Evolutionary conservation across 2,113 vertebrate genomes (phyloP).

Genomic region (Lates calcarifer): DNA sequence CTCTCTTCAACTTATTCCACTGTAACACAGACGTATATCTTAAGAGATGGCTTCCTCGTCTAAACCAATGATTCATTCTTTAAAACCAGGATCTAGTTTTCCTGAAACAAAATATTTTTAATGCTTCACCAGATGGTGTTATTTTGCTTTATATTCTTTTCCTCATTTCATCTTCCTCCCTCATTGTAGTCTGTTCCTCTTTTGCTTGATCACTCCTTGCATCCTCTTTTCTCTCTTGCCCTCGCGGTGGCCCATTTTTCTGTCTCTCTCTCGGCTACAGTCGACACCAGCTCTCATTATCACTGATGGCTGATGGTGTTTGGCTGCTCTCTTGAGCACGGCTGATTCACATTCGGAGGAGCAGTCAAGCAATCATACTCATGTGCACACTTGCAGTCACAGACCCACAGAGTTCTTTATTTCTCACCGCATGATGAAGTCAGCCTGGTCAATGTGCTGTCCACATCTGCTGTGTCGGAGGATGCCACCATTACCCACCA

Average conservation of each 20-base stretch:
- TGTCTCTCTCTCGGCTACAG: slow-evolving; percentile 6
- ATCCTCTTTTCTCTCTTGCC: slow-evolving; percentile 22
- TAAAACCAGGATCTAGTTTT: not conserved
- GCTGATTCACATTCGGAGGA: slow-evolving; percentile 8
- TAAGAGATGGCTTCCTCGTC: too few species aligned
- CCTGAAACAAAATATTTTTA: not conserved
- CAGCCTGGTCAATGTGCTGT: slow-evolving; percentile 90
- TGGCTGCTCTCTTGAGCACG: slow-evolving; percentile 8
- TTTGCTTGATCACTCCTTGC: slow-evolving; percentile 10
- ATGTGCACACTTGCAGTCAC: not conserved
- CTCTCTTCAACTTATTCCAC: too few species aligned
- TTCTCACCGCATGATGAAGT: slow-evolving; percentile 96
- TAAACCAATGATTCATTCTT: too few species aligned
- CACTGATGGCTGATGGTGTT: slow-evolving; percentile 10
- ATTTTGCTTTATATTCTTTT: slow-evolving; percentile 6
- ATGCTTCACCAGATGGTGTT: not conserved
- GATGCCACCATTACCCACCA: slow-evolving; percentile 97
- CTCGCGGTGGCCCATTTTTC: slow-evolving; percentile 47
- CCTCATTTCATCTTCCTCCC: not conserved
- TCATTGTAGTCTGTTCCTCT: not conserved
- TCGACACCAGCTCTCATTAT: slow-evolving; percentile 42
- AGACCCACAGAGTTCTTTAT: not conserved
- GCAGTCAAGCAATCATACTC: not conserved
- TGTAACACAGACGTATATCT: too few species aligned
- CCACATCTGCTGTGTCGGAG: slow-evolving; percentile 94